phyloP scores from a whole-genome alignment of 35 echinoderm and acorn worm species.

The Ophiothrix spiculata region DNA sequence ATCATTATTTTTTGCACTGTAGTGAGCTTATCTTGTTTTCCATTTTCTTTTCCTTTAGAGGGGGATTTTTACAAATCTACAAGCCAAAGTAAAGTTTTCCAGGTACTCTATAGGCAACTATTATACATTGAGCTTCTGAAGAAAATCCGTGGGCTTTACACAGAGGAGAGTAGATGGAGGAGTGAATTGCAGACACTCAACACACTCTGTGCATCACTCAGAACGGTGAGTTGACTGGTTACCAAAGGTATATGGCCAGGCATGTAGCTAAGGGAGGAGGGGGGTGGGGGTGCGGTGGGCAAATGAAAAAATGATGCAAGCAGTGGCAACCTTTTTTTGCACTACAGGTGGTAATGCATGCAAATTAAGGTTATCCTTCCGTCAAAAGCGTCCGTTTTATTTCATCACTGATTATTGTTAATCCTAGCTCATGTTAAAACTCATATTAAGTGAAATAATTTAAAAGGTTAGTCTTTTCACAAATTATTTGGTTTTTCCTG shows the following conservation, averaged over 20 bases:
- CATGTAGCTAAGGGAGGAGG: not conserved
- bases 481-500: too few species aligned
- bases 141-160: not conserved
- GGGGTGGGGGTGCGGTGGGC: too few species aligned
- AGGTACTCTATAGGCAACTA: slow-evolving; percentile 40
- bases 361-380: not conserved
- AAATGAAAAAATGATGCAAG: not conserved
- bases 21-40: not conserved
- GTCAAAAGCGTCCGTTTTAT: too few species aligned
- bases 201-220: not conserved
- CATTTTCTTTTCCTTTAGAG: not conserved
- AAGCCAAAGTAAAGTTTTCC: slow-evolving; percentile 55
- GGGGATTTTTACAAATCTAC: slow-evolving; percentile 34
- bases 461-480: too few species aligned
- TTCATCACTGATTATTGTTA: too few species aligned
- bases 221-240: not conserved
- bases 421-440: too few species aligned
- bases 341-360: not conserved
- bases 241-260: not conserved
- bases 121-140: slow-evolving; percentile 35
- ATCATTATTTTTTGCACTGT: not conserved
- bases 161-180: not conserved
- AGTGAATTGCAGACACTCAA: not conserved
- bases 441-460: too few species aligned
- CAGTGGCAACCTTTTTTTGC: not conserved